Evolutionary conservation across 2,888 invertebrate genomes (phyloP).

Genomic region (Heteromyza rotundicornis): DNA sequence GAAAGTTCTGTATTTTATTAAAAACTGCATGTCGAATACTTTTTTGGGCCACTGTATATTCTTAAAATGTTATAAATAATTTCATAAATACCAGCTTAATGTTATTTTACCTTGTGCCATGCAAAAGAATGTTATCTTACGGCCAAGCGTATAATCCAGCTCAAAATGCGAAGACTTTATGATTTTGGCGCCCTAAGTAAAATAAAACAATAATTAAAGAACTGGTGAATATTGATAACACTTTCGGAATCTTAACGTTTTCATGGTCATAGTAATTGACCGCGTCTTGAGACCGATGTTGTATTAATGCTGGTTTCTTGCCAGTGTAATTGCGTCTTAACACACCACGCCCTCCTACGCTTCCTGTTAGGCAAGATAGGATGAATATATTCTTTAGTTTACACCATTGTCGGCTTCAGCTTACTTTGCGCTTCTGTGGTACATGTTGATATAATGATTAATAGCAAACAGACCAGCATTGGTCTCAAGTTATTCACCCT

Average conservation of each 20-base stretch:
- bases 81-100: no score
- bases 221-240: not conserved
- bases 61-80: no score
- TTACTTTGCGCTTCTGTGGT: constrained; percentile 43
- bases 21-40: no score
- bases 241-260: no score
- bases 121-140: constrained; percentile 92
- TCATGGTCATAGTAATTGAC: constrained; percentile 90
- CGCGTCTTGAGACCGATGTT: constrained; percentile 86
- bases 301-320: constrained; percentile 60
- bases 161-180: constrained; percentile 89
- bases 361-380: constrained; percentile 48
- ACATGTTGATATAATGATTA: constrained; percentile 17
- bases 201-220: not conserved
- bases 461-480: constrained; percentile 29
- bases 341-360: constrained; percentile 57
- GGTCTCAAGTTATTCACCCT: no score
- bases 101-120: constrained; percentile 85
- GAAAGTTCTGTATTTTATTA: no score
- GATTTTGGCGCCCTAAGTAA: constrained; percentile 83
- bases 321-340: constrained; percentile 61
- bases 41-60: no score
- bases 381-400: no score
- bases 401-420: no score
- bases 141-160: constrained; percentile 88